Evolutionary conservation across 1,140 invertebrate species (phyloP).

Genomic region (Ditylenchus dipsaci): DNA sequence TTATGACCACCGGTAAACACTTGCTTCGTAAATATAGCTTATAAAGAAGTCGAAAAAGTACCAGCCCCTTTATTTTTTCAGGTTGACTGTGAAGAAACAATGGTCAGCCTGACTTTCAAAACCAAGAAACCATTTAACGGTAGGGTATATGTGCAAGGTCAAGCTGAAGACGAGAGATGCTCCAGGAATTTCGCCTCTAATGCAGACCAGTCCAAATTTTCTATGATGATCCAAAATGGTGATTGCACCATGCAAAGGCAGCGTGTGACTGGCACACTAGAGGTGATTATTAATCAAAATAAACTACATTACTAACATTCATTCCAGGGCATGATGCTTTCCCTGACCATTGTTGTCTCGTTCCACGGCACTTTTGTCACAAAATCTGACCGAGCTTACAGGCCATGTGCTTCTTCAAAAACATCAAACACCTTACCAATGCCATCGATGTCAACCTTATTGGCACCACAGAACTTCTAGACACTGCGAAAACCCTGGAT

Average conservation of each 20-base stretch:
- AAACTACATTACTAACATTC: not conserved
- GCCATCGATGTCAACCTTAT: conserved; percentile 48
- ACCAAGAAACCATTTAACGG: conserved; percentile 56
- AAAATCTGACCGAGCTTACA: conserved; percentile 47
- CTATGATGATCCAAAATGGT: conserved; percentile 55
- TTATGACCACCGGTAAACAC: no score
- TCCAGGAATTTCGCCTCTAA: conserved; percentile 52
- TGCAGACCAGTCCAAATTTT: conserved; percentile 50
- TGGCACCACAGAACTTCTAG: conserved; percentile 48
- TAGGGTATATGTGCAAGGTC: conserved; percentile 47
- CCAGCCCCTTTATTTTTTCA: conserved; percentile 1
- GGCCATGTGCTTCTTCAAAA: conserved; percentile 57
- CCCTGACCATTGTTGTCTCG: conserved; percentile 53
- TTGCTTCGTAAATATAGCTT: no score
- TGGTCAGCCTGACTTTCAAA: conserved; percentile 53
- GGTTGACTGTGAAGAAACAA: conserved; percentile 45
- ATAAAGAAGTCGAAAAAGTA: no score
- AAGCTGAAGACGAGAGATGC: conserved; percentile 46
- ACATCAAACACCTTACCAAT: conserved; percentile 50
- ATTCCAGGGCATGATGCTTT: conserved; percentile 49
- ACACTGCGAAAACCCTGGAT: conserved; percentile 50
- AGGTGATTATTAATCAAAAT: conserved; percentile 7
- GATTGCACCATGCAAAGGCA: conserved; percentile 56
- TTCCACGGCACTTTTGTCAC: conserved; percentile 57
- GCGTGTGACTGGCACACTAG: conserved; percentile 49